phyloP scores from a whole-genome alignment of 2,888 invertebrate species.

The Drosophila rubida region DNA sequence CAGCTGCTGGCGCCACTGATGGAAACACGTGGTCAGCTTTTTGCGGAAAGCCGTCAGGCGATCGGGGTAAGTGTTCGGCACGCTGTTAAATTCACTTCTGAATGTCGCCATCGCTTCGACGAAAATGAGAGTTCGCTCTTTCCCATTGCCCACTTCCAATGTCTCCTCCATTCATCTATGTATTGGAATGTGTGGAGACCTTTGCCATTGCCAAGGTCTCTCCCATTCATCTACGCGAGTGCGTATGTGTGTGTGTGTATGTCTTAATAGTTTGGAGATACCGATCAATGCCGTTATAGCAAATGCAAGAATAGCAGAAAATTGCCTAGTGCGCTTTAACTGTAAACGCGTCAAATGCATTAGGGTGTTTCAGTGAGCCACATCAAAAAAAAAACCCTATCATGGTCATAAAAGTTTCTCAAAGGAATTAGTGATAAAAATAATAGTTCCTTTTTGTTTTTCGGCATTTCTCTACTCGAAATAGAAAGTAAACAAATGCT shows the following conservation, averaged over 20 bases:
- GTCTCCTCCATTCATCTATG: conserved; percentile 15
- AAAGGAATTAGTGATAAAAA: not conserved
- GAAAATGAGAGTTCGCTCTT: conserved; percentile 60
- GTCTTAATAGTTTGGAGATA: conserved; percentile 24
- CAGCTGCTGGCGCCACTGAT: conserved; percentile 64
- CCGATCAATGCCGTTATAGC: conserved; percentile 14
- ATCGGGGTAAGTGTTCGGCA: conserved; percentile 68
- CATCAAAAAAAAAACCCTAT: not conserved
- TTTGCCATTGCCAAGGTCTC: not conserved
- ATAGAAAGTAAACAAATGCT: conserved; percentile 1
- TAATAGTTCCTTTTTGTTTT: not conserved
- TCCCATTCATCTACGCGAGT: not conserved
- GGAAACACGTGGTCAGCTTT: conserved; percentile 80
- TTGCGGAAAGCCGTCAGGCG: conserved; percentile 67
- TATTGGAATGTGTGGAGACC: not conserved
- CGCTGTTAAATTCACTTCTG: conserved; percentile 80
- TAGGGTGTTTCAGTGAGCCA: conserved; percentile 3
- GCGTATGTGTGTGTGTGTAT: not conserved
- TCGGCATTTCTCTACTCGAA: not conserved
- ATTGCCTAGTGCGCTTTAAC: not conserved
- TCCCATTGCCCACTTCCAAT: not conserved
- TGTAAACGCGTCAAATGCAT: not conserved
- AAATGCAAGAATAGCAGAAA: not conserved
- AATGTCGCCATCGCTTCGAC: conserved; percentile 72
- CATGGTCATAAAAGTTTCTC: not conserved